Evolutionary conservation across 2,797 vertebrate genomes (phyloP).

Genomic region (Megalops cyprinoides): DNA sequence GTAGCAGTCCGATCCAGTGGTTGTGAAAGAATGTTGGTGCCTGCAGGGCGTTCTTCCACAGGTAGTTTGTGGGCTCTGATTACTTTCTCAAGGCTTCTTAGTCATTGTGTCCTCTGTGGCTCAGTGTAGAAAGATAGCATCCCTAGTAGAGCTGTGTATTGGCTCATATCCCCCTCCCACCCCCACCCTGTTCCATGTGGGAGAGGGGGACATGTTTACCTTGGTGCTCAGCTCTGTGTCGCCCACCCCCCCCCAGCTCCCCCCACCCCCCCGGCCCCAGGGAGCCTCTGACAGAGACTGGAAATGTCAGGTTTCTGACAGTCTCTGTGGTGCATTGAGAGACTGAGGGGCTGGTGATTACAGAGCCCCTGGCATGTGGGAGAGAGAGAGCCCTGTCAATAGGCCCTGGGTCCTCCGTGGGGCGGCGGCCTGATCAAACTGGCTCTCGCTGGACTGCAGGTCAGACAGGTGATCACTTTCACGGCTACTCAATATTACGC

Average conservation of each 20-base stretch:
- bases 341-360: not conserved
- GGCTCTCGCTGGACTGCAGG: not conserved
- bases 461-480: conserved; percentile 11
- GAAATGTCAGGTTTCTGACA: not conserved
- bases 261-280: not conserved
- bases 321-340: not conserved
- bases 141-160: not conserved
- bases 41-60: no score
- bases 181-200: not conserved
- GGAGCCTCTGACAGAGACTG: not conserved
- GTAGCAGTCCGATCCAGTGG: no score
- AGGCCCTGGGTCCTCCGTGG: no score
- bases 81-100: not conserved
- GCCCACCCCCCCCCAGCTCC: not conserved
- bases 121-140: not conserved
- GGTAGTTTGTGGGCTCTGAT: no score
- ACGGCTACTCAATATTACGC: conserved; percentile 7
- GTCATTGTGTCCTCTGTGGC: not conserved
- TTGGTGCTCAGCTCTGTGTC: not conserved
- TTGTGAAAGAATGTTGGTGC: no score
- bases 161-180: not conserved
- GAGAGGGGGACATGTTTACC: not conserved
- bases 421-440: not conserved
- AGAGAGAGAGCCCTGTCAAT: not conserved
- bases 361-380: not conserved